These are phyloP conservation scores for Cydia fagiglandana DNA, from an alignment of 1,140 invertebrate species.

Conservation along the genomic window DNA sequence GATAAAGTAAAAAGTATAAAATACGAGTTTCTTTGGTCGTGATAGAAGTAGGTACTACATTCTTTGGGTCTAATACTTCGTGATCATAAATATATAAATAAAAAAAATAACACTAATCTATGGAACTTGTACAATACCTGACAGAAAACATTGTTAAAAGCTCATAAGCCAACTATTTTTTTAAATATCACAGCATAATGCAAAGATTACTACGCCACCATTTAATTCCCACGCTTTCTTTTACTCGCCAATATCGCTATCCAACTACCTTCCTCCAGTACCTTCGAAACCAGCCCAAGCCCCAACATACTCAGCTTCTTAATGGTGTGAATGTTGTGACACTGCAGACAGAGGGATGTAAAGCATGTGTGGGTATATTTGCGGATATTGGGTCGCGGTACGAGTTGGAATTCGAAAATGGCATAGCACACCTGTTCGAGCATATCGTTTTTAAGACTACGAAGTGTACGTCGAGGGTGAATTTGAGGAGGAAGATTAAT, in stretches of 20 bases:
- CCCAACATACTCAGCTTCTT: slow-evolving; percentile 40
- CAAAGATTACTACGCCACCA: neutral
- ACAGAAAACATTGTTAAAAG: slow-evolving; percentile 3
- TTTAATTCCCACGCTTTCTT: neutral
- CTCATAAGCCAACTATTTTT: neutral
- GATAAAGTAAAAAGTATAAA: too few relatives aligned
- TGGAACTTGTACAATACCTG: neutral
- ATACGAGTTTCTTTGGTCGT: too few relatives aligned
- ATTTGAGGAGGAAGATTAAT: slow-evolving; percentile 86
- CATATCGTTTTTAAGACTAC: slow-evolving; percentile 91
- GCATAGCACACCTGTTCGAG: slow-evolving; percentile 88
- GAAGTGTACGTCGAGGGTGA: slow-evolving; percentile 80
- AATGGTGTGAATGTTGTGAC: slow-evolving; percentile 59
- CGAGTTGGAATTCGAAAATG: slow-evolving; percentile 86
- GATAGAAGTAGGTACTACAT: too few relatives aligned
- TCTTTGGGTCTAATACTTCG: too few relatives aligned
- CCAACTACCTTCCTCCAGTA: slow-evolving; percentile 39
- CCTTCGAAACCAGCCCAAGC: slow-evolving; percentile 42
- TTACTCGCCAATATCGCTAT: slow-evolving; percentile 28
- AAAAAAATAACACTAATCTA: neutral
- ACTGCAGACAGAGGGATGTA: slow-evolving; percentile 47
- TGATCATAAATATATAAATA: neutral
- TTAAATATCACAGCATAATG: neutral
- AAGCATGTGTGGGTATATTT: slow-evolving; percentile 85
- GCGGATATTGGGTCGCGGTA: slow-evolving; percentile 88